Evolutionary conservation across 1,140 invertebrate species (phyloP).

Genomic region (Wasmannia auropunctata): DNA sequence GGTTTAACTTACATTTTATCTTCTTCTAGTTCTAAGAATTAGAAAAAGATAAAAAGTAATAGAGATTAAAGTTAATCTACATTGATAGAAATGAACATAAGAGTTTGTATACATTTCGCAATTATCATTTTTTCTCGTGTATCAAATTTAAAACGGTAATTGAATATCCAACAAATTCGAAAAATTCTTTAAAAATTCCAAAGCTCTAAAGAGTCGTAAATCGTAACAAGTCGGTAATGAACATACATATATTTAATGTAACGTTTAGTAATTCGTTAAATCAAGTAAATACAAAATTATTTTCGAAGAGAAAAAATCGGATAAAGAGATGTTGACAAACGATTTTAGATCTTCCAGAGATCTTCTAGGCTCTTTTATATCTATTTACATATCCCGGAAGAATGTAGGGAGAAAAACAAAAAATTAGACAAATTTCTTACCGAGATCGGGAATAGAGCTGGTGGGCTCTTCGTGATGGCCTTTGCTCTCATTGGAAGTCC

Average conservation of each 20-base stretch:
- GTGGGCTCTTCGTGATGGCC: constrained; percentile 90
- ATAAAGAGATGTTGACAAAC: neutral
- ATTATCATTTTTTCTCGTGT: neutral
- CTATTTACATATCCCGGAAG: neutral
- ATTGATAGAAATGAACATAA: no score
- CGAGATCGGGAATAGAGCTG: constrained; percentile 93
- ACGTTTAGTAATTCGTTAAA: neutral
- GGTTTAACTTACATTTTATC: no score
- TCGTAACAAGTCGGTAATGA: neutral
- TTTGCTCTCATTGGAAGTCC: constrained; percentile 81
- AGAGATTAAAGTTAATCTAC: no score
- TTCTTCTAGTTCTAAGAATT: no score
- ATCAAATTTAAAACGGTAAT: neutral
- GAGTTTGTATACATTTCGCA: neutral
- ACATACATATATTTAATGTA: neutral
- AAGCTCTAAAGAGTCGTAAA: neutral
- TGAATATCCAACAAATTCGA: neutral
- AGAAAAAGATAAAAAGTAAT: no score
- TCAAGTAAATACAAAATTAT: no score
- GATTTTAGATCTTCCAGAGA: neutral
- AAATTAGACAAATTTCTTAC: constrained; percentile 85
- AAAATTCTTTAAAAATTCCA: neutral
- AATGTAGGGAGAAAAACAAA: neutral
- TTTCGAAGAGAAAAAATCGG: neutral
- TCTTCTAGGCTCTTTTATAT: neutral